These are phyloP conservation scores for Microdon myrmicae DNA, from an alignment of 2,888 invertebrate genomes.

Conservation along the genomic window DNA sequence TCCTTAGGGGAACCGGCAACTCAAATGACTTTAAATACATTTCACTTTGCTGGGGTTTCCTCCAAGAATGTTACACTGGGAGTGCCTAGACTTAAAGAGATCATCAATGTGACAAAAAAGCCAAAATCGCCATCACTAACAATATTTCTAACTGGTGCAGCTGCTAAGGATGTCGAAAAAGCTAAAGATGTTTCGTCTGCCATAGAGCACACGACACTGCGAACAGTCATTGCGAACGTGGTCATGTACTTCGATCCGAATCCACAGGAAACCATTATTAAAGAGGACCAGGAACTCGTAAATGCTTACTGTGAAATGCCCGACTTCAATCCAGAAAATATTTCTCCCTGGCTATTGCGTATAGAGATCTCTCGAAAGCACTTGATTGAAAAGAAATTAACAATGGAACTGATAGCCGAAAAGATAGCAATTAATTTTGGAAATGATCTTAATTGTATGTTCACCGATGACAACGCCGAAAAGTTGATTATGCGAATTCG, in stretches of 20 bases:
- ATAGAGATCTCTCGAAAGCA: conserved; percentile 95
- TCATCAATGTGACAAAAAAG: conserved; percentile 96
- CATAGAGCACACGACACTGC: conserved; percentile 93
- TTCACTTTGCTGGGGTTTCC: conserved; percentile 76
- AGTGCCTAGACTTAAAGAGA: conserved; percentile 94
- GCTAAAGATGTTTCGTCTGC: conserved; percentile 96
- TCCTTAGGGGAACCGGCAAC: conserved; percentile 55
- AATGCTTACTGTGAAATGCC: conserved; percentile 99
- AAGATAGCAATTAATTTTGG: conserved; percentile 97
- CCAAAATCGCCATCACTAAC: conserved; percentile 97
- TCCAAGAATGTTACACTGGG: conserved; percentile 98
- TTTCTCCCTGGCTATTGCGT: conserved; percentile 94
- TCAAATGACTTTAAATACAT: conserved; percentile 55
- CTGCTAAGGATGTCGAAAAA: conserved; percentile 96
- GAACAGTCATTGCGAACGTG: conserved; percentile 94
- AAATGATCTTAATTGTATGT: conserved; percentile 96
- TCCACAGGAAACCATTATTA: conserved; percentile 93
- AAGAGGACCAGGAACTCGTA: conserved; percentile 97
- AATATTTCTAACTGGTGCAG: conserved; percentile 91
- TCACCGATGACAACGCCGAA: conserved; percentile 98
- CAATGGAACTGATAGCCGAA: conserved; percentile 98
- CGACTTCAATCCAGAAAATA: conserved; percentile 91
- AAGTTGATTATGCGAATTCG: conserved; percentile 93
- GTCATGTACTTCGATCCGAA: conserved; percentile 98
- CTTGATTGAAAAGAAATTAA: conserved; percentile 97